phyloP scores from a whole-genome alignment of 1,140 invertebrate genomes.

The Himalopsyche phryganea region DNA sequence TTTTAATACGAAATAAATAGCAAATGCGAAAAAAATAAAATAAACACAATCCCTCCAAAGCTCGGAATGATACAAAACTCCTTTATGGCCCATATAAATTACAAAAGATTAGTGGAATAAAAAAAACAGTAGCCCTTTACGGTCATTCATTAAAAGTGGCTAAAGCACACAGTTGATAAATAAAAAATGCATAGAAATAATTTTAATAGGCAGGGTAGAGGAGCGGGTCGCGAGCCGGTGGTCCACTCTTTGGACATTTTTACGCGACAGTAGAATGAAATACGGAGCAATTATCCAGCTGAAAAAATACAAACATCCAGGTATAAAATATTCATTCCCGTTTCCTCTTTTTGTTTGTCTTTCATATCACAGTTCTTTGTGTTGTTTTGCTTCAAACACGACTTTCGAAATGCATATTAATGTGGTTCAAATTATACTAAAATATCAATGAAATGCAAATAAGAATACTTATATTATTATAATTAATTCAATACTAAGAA shows the following conservation, averaged over 20 bases:
- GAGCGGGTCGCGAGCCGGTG: conserved; percentile 10
- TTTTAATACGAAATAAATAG: too few species aligned
- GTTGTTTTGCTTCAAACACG: too few species aligned
- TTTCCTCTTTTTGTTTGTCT: conserved; percentile 22
- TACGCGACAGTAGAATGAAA: conserved; percentile 33
- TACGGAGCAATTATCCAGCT: conserved; percentile 33
- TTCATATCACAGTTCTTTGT: conserved; percentile 14
- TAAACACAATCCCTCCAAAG: too few species aligned
- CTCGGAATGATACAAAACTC: too few species aligned
- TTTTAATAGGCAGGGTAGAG: conserved; percentile 18
- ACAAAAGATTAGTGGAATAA: background rate
- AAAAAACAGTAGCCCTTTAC: conserved; percentile 15
- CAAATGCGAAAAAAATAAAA: too few species aligned
- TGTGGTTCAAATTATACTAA: too few species aligned
- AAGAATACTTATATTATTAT: too few species aligned
- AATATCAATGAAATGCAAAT: too few species aligned
- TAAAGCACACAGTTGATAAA: conserved; percentile 10
- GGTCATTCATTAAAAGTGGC: conserved; percentile 19
- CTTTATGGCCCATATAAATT: too few species aligned
- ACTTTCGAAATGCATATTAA: too few species aligned
- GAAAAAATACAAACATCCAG: conserved; percentile 32
- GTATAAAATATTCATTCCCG: conserved; percentile 31
- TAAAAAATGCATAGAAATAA: conserved; percentile 28
- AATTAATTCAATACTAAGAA: too few species aligned
- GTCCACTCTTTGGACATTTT: conserved; percentile 23